Conservation (phyloP, 2,797 vertebrate genomes). For the Anisognathus igniventris region DNA sequence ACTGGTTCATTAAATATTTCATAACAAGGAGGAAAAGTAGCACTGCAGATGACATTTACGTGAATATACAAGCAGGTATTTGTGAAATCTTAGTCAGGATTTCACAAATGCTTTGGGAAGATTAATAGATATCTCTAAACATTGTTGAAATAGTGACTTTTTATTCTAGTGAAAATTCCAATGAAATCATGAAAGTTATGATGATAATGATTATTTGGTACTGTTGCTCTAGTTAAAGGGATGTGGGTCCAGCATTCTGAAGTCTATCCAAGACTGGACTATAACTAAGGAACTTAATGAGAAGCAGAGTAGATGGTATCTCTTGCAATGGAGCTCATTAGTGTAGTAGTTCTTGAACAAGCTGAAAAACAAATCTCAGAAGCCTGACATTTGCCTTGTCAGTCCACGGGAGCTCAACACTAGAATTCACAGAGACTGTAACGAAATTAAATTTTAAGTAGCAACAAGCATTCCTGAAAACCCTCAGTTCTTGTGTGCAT, state of each 20-base stretch:
- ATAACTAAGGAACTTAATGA: background rate
- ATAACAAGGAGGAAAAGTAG: background rate
- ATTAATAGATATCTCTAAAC: background rate
- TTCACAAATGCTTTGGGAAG: background rate
- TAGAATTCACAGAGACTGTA: background rate
- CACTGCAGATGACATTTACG: background rate
- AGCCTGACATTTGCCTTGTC: background rate
- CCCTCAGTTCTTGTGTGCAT: background rate
- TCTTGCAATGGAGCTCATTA: background rate
- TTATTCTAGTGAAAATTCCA: background rate
- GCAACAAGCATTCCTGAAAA: background rate
- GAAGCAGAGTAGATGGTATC: background rate
- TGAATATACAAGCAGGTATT: background rate
- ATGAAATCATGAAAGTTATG: background rate
- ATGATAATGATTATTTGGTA: background rate
- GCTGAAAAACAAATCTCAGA: background rate
- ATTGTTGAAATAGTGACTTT: background rate
- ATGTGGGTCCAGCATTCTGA: background rate
- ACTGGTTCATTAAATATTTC: conserved; percentile 8
- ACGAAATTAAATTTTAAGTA: background rate
- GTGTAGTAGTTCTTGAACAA: background rate
- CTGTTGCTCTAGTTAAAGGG: background rate
- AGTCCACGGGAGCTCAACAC: background rate
- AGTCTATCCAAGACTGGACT: background rate
- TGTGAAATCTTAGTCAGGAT: background rate